Evolutionary conservation across 2,888 invertebrate genomes (phyloP), one percentile per base, ranked within the genome.

Genomic region (Tortricodes alternella): DNA sequence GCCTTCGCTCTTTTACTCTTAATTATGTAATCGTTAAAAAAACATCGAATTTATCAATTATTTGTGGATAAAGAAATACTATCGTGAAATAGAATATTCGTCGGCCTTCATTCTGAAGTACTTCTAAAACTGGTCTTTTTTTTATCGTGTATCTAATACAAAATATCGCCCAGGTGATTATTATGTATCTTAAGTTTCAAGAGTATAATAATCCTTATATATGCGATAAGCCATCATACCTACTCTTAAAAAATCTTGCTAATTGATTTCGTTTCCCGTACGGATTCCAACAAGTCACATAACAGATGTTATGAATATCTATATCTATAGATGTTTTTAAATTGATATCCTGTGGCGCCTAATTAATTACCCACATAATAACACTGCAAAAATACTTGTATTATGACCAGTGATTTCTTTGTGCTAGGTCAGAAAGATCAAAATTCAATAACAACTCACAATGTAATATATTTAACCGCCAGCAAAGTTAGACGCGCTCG

Each of bases 291-390:
- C 19, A n/a, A 46, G n/a, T n/a, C n/a, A n/a, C n/a, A n/a, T n/a
- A n/a, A n/a, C n/a, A n/a, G 34, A 41, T 41, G 24, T 39, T 27
- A 43, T 16, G 16, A 24, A 49, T 41, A 46, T 23, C n/a, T 8
- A 9, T 34, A 48, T 29, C 23, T 41, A 19, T 37, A 37, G 35
- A 56, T 32, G 43, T 50, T 73, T 70, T 73, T 72, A 73, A 78
- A 76, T 71, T 70, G 67, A 75, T 74, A 78, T 73, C 73, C 71
- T 71, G 67, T 68, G 73, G 68, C 65, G 65, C 66, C 70, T 69
- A 73, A 80, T 75, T 74, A 78, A 76, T 75, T 73, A 76, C 67
- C 64, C 52, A 58, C 65, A 56, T 49, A 56, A 56, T 56, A 49
- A 49, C 44, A 56, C 56, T 35, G 55, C 48, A 35, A 55, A 55